Evolutionary conservation across 1,140 invertebrate species (phyloP), one percentile per base, ranked within the genome.

Genomic region (Pseudachorutes palmiensis): DNA sequence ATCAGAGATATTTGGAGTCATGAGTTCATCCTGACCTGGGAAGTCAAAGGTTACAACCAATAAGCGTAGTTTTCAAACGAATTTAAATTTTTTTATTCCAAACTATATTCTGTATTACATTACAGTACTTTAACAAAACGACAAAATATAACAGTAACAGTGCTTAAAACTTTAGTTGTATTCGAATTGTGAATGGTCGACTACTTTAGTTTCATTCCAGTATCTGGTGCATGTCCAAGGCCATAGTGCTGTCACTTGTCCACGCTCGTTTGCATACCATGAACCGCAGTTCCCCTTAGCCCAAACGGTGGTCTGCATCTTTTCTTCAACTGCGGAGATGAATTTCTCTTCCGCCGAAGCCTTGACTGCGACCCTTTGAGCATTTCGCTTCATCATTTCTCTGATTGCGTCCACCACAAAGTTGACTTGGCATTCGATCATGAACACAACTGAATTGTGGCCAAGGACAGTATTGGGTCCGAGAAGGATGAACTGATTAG

Each of bases 401-500:
- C 48, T 57, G 9, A 65, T n/a, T 14, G 48, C 51, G 2, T 30
- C 22, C 16, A 65, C 32, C 1, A 26, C 29, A 32, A 65, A 65
- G 32, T 57, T 26, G 2, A 65, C 51, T 59, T 65, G 64, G 30
- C 64, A 65, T 29, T 65, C 64, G 3, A 65, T 59, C 64, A 65
- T 65, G 33, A 65, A 57, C 9, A 65, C 28, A 29, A 65, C 64
- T 3, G 64, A 65, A 32, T 65, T 65, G 28, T 65, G 64, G 22
- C 64, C 64, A 16, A 65, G 51, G 12, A 26, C 66, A 29, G 67
- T 69, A 33, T 69, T 65, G 41, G 67, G 67, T n/a, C 67, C 67
- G 2, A 69, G 57, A 32, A 65, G 32, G 26, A 61, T 36, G 45
- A 69, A 69, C 19, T n/a, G 41, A 32, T 69, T 69, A 29, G 67